These are phyloP conservation scores for Orius laevigatus DNA, from an alignment of 1,140 invertebrate genomes.

Conservation along the genomic window DNA sequence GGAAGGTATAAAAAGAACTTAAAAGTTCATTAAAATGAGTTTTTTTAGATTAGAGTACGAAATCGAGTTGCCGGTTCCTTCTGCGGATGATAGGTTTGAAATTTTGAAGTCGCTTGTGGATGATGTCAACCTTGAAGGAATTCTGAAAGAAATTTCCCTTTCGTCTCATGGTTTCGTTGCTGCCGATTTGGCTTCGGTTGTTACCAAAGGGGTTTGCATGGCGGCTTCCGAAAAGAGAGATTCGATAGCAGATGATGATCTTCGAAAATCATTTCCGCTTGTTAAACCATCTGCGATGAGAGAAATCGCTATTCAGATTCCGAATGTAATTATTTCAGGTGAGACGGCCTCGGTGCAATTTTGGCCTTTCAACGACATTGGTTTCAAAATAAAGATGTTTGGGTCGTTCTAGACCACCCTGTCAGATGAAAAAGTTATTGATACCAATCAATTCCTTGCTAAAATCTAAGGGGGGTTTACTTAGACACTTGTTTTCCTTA, in stretches of 20 bases:
- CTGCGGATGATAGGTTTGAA: slow-evolving; percentile 39
- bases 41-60: slow-evolving; percentile 53
- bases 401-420: too few relatives aligned
- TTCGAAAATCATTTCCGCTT: slow-evolving; percentile 43
- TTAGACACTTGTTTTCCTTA: too few relatives aligned
- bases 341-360: too few relatives aligned
- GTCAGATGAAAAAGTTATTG: too few relatives aligned
- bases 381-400: too few relatives aligned
- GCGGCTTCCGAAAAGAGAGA: slow-evolving; percentile 16
- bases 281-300: slow-evolving; percentile 81
- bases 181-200: slow-evolving; percentile 62
- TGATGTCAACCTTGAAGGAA: slow-evolving; percentile 34
- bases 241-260: slow-evolving; percentile 30
- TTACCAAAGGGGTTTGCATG: slow-evolving; percentile 34
- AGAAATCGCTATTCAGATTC: slow-evolving; percentile 66
- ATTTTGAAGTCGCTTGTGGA: slow-evolving; percentile 51
- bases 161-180: slow-evolving; percentile 76
- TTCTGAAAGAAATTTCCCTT: slow-evolving; percentile 42
- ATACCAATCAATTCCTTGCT: too few relatives aligned
- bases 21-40: background rate
- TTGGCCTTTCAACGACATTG: too few relatives aligned
- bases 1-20: slow-evolving; percentile 31
- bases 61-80: slow-evolving; percentile 69
- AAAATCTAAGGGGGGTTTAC: too few relatives aligned
- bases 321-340: slow-evolving; percentile 40